These are phyloP conservation scores for Craniophora ligustri DNA, from an alignment of 2,888 invertebrate genomes.

Conservation along the genomic window DNA sequence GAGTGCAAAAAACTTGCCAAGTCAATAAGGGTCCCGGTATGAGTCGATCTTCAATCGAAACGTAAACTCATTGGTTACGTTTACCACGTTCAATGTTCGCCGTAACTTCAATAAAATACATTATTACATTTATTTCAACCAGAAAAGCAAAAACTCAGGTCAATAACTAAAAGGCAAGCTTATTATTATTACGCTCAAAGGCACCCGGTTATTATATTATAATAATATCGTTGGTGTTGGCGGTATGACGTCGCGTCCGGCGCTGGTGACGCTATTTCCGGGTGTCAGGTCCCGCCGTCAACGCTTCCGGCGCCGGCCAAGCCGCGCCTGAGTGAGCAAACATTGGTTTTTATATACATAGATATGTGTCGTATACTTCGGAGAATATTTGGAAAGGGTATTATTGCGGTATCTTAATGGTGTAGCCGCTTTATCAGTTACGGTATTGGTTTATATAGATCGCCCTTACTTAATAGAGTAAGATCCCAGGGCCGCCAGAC, in stretches of 20 bases:
- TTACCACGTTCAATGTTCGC: no score
- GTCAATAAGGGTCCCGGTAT: no score
- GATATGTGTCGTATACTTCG: conserved; percentile 16
- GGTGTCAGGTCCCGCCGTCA: conserved; percentile 67
- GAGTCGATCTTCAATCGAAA: no score
- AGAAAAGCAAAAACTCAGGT: no score
- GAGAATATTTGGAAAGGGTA: conserved; percentile 10
- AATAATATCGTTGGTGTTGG: conserved; percentile 55
- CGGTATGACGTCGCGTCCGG: conserved; percentile 61
- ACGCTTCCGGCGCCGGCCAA: conserved; percentile 59
- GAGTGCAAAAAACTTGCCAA: no score
- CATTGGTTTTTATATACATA: conserved; percentile 49
- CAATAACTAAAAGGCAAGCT: neutral
- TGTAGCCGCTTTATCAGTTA: neutral
- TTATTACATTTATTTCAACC: no score
- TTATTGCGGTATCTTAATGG: neutral
- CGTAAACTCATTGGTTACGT: no score
- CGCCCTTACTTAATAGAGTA: no score
- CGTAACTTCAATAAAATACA: no score
- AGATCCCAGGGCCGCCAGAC: no score
- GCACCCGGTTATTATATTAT: conserved; percentile 44
- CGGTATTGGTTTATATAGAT: no score
- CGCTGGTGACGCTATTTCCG: conserved; percentile 73
- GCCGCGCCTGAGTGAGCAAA: conserved; percentile 45
- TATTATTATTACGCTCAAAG: neutral